phyloP scores from a whole-genome alignment of 1,140 invertebrate genomes.

The Tetraneura akinire region DNA sequence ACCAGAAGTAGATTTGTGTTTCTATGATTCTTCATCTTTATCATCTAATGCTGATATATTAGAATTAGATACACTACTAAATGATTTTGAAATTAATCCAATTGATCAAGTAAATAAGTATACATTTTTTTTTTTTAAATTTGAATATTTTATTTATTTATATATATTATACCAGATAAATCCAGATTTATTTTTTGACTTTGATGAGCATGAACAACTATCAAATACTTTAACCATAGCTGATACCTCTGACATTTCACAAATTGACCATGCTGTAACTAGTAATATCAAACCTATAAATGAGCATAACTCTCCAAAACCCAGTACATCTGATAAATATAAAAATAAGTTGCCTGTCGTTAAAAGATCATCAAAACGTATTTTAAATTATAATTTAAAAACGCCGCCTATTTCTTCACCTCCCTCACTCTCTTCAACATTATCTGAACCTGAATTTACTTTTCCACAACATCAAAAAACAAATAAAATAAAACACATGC shows the following conservation, averaged over 20 bases:
- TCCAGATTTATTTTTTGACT: not conserved
- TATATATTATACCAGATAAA: not conserved
- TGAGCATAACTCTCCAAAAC: not conserved
- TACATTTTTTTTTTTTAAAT: not conserved
- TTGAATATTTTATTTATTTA: not conserved
- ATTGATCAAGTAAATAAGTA: not conserved
- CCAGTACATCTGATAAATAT: not conserved
- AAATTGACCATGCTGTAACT: too few relatives aligned
- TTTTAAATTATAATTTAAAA: not conserved
- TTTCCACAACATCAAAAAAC: not conserved
- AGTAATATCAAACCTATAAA: too few relatives aligned
- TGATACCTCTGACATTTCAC: not conserved
- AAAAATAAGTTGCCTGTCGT: not conserved
- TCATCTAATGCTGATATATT: not conserved
- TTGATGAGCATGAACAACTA: not conserved
- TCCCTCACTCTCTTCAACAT: not conserved
- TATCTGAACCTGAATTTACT: not conserved
- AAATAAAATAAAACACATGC: constrained; percentile 1
- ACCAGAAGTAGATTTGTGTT: too few relatives aligned
- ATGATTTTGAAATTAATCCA: not conserved
- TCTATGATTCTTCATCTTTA: not conserved
- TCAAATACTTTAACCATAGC: not conserved
- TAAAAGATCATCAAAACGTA: constrained; percentile 6
- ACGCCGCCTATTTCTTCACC: not conserved
- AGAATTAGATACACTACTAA: not conserved